Evolutionary conservation across 1,140 invertebrate genomes (phyloP).

Genomic region (Euura saliciscinereae): DNA sequence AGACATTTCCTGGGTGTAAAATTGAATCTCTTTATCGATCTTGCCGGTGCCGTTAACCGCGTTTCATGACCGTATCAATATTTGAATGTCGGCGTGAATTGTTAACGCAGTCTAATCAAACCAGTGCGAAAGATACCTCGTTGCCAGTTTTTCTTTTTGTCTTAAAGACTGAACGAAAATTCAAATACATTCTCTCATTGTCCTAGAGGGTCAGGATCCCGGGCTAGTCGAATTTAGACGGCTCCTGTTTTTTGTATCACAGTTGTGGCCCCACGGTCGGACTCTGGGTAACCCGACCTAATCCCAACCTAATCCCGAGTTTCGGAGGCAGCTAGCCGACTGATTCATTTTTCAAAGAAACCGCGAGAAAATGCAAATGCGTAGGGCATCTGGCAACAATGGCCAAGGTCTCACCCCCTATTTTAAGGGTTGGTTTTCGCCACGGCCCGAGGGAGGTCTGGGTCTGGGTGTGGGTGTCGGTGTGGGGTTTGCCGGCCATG

Average conservation of each 20-base stretch:
- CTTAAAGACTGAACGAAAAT: no score
- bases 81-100: no score
- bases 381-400: constrained; percentile 62
- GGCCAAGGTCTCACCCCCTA: constrained; percentile 59
- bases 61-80: no score
- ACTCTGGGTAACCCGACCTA: neutral
- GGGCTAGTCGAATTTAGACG: constrained; percentile 4
- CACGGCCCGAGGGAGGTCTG: constrained; percentile 23
- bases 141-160: no score
- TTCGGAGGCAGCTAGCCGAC: neutral
- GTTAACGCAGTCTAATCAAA: no score
- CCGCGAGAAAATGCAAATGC: constrained; percentile 58
- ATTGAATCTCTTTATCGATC: no score
- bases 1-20: no score
- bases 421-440: constrained; percentile 59
- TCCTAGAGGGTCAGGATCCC: neutral
- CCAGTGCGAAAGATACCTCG: no score
- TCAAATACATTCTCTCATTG: no score
- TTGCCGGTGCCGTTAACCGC: no score
- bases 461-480: constrained; percentile 13
- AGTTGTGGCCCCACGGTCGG: neutral
- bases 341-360: constrained; percentile 37
- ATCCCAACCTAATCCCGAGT: constrained; percentile 1
- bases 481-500: constrained; percentile 56
- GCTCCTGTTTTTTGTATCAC: neutral